Evolutionary conservation across 2,888 invertebrate species (phyloP), one percentile per base, ranked within the genome.

Genomic region (Noctuana brunneofusca): DNA sequence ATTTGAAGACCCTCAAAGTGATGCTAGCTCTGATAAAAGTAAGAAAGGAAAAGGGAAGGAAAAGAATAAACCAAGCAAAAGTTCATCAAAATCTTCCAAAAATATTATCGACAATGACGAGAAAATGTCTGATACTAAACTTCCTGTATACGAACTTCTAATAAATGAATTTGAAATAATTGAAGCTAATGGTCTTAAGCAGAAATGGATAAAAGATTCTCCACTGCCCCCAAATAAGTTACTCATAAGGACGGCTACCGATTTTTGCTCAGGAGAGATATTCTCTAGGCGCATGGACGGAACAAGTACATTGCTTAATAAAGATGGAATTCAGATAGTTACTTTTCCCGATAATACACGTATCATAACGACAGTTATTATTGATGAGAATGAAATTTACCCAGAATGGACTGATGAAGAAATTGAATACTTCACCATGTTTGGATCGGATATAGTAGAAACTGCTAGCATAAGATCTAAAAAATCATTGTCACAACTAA

Each of bases 241-340:
- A 22, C 71, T 89, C 2, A 79, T 85, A 54, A 80, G 83, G 63
- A 88, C 86, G 12, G 88, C 88, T n/a, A 86, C 86, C 12, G 89
- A 92, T 73, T 88, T 78, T 73, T 83, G 80, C 65, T 66, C 84
- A 50, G 86, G 84, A 11, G 90, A 92, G 76, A 72, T 89, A 65
- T 89, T 85, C 75, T 83, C 87, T 4, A 85, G 82, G 32, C 80
- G 90, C 18, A 85, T 85, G 80, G 91, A 89, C 73, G 91, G 90
- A 4, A 89, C 87, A 5, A 78, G 76, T 69, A 76, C 74, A 55
- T 73, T 91, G 43, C 67, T 87, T n/a, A 89, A 87, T 73, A 84
- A 84, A 71, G 81, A 89, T 67, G 90, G 92, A 11, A 64, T 84
- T 64, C 81, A 83, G 49, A 68, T 86, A 5, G 83, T 85, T 11